Percentiles rank a stretch among this genome's conserved stretches.
Evolutionary conservation across 1,140 invertebrate genomes (phyloP).

Genomic region (Luehdorfia chinensis): DNA sequence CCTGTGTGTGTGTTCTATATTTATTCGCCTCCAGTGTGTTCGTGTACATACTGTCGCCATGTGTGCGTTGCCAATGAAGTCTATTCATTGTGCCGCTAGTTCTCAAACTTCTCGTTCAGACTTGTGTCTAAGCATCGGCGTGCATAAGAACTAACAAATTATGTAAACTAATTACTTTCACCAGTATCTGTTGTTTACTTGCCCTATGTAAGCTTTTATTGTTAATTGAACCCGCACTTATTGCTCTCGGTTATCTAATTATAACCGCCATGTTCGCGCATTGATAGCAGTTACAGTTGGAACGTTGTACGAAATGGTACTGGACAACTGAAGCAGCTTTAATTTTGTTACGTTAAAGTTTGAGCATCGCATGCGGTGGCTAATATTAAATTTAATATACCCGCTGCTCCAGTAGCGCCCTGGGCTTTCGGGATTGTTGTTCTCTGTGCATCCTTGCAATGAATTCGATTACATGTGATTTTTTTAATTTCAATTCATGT

Average conservation of each 20-base stretch:
- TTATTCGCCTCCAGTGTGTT: slow-evolving; percentile 45
- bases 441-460: slow-evolving; percentile 48
- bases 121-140: background rate
- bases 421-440: slow-evolving; percentile 55
- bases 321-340: slow-evolving; percentile 14
- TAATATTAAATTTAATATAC: slow-evolving; percentile 75
- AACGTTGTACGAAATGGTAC: slow-evolving; percentile 2
- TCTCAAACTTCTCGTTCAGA: slow-evolving; percentile 47
- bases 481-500: slow-evolving; percentile 41
- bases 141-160: background rate
- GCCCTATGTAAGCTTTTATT: slow-evolving; percentile 16
- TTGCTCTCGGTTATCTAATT: slow-evolving; percentile 21
- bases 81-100: slow-evolving; percentile 47
- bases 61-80: slow-evolving; percentile 72
- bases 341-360: too few relatives aligned
- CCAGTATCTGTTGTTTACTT: slow-evolving; percentile 11
- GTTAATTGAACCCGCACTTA: slow-evolving; percentile 20
- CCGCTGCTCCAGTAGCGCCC: slow-evolving; percentile 65
- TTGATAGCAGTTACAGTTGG: slow-evolving; percentile 25
- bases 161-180: slow-evolving; percentile 13
- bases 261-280: slow-evolving; percentile 11
- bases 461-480: slow-evolving; percentile 48
- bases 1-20: slow-evolving; percentile 62
- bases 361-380: slow-evolving; percentile 54
- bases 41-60: slow-evolving; percentile 52